Conservation (phyloP, 2,888 invertebrate genomes). For the Erebia ligea region DNA sequence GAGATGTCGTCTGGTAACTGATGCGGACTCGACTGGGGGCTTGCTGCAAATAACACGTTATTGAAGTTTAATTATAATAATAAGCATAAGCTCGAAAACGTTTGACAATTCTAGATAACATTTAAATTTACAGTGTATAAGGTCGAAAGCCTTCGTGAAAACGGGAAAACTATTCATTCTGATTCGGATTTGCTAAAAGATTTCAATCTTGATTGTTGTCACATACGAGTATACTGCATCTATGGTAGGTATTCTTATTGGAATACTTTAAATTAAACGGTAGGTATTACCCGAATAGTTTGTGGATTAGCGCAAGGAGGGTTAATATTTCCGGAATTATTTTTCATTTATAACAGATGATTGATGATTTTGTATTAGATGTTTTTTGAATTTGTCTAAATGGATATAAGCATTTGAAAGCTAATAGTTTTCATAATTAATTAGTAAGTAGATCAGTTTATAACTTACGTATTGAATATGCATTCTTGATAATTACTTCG, state of each 20-base stretch:
- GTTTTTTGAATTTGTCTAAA: too few relatives aligned
- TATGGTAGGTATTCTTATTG: not conserved
- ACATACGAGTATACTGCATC: too few relatives aligned
- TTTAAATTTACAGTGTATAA: too few relatives aligned
- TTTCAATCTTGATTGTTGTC: too few relatives aligned
- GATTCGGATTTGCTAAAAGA: too few relatives aligned
- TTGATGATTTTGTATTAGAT: not conserved
- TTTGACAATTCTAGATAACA: not conserved
- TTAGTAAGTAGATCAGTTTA: too few relatives aligned
- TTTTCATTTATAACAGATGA: not conserved
- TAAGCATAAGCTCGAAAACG: not conserved
- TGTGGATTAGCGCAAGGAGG: not conserved
- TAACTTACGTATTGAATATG: constrained; percentile 74
- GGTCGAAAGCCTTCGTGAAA: too few relatives aligned
- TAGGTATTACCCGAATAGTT: not conserved
- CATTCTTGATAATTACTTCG: constrained; percentile 66
- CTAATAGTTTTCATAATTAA: not conserved
- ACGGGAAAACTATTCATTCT: too few relatives aligned
- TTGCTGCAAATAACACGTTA: constrained; percentile 54
- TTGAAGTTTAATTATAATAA: not conserved
- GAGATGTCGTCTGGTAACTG: constrained; percentile 64
- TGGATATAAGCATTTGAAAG: not conserved
- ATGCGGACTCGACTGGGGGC: constrained; percentile 72
- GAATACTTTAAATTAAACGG: not conserved
- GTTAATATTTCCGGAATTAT: not conserved